Base-by-base conservation (phyloP, 2,113 vertebrate species). In the Chamaetylas fuelleborni region DNA sequence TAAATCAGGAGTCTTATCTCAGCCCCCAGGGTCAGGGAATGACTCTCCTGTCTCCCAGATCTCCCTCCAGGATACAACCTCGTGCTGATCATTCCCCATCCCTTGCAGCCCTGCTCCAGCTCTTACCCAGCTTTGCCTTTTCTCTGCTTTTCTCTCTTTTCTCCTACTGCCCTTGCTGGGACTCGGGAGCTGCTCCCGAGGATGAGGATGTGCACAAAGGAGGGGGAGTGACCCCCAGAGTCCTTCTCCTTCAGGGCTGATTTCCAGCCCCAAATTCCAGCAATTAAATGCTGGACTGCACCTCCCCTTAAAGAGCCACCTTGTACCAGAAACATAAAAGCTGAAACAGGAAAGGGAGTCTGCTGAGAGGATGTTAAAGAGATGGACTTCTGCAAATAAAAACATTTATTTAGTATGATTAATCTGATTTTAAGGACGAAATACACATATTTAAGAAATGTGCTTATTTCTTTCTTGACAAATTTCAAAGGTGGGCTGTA, bases 301-400 rank as follows among this genome's bases (percentile, higher is more conserved):
- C 18, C 76, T 77, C 56, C 50, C 69, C 58, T 53, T 28, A 14
- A 36, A 42, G 74, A 50, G 38, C 18, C 12, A 3, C 6, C 58
- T 38, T 11, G 19, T 22, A 14, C 31, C 43, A 45, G 56, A 66
- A 77, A 38, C 9, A 4, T 2, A 31, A 42, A 45, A 78, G 11
- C 42, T 40, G 57, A 19, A 56, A 23, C 8, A 28, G 16, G 0
- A 29, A 20, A 13, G 19, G 53, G 28, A 57, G 4, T 1, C 0
- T 18, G 53, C 45, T 70, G 67, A 8, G 78, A 51, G 34, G 45
- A n/a, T 29, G 45, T 43, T 53, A 25, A 6, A 57, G 26, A 18
- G 23, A 14, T 11, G 14, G 1, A 12, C 11, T 64, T 4, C 2
- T 58, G 34, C 45, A 65, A 66, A 45, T 36, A 53, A 6, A 9